These are phyloP conservation scores for Andrena praecox DNA, from an alignment of 2,888 invertebrate genomes.

Conservation along the genomic window DNA sequence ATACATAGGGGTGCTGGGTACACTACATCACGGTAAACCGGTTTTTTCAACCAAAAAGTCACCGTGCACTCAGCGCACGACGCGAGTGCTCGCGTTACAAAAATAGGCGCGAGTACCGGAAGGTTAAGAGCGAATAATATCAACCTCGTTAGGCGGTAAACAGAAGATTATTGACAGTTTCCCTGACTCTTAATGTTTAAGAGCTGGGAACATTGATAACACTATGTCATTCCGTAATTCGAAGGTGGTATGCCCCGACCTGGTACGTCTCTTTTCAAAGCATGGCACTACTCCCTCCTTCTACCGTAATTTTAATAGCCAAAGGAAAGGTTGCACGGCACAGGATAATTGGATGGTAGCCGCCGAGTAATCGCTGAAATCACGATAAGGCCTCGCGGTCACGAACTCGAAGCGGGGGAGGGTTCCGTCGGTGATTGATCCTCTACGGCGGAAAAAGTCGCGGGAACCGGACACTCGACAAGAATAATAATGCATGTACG, in stretches of 20 bases:
- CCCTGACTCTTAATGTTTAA: too few relatives aligned
- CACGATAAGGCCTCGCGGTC: conserved; percentile 1
- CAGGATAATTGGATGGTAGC: conserved; percentile 6
- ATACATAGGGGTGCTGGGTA: too few relatives aligned
- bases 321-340: background rate
- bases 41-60: too few relatives aligned
- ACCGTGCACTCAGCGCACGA: too few relatives aligned
- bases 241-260: too few relatives aligned
- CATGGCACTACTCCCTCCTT: too few relatives aligned
- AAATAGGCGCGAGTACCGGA: too few relatives aligned
- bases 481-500: conserved; percentile 1
- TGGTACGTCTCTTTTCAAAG: too few relatives aligned
- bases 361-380: background rate
- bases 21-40: too few relatives aligned
- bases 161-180: background rate
- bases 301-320: background rate
- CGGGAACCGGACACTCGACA: background rate
- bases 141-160: background rate
- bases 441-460: background rate
- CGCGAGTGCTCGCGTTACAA: too few relatives aligned
- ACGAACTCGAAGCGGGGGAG: background rate
- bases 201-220: too few relatives aligned
- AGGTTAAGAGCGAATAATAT: background rate
- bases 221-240: too few relatives aligned
- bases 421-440: background rate